phyloP scores from a whole-genome alignment of 2,797 vertebrate genomes.

The Anguilla anguilla region DNA sequence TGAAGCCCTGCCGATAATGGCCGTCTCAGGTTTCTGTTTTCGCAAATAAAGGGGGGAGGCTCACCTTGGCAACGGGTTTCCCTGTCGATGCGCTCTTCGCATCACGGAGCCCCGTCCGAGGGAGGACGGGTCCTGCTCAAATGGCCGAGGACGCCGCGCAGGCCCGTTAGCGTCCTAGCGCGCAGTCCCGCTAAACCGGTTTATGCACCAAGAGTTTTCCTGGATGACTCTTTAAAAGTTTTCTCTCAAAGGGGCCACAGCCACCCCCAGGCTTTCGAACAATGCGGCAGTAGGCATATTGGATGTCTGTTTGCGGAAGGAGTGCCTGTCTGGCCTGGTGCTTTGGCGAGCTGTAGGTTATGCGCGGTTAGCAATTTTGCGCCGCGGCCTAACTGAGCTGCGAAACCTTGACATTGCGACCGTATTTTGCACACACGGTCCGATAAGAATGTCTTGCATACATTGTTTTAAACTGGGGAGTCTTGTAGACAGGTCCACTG shows the following conservation, averaged over 20 bases:
- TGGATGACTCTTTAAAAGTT: not conserved
- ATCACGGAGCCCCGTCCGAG: constrained; percentile 3
- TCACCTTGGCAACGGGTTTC: constrained; percentile 62
- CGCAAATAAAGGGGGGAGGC: constrained; percentile 51
- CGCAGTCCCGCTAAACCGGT: not conserved
- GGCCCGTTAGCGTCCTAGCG: not conserved
- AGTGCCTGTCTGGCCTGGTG: too few relatives aligned
- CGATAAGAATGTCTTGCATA: not conserved
- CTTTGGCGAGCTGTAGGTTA: not conserved
- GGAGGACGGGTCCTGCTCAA: constrained; percentile 30
- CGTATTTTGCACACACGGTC: not conserved
- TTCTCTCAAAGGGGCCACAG: not conserved
- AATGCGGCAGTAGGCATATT: not conserved
- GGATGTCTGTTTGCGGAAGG: not conserved
- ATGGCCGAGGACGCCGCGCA: too few relatives aligned
- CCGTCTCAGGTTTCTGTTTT: constrained; percentile 72
- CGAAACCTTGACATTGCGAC: not conserved
- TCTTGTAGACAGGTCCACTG: not conserved
- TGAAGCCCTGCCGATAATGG: constrained; percentile 42
- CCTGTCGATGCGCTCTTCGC: constrained; percentile 43
- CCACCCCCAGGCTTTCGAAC: not conserved
- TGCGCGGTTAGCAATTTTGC: not conserved
- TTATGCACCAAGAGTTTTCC: not conserved
- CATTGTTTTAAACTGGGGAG: not conserved
- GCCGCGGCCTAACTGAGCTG: not conserved